phyloP scores from a whole-genome alignment of 2,888 invertebrate species.

The Euzophera pinguis region DNA sequence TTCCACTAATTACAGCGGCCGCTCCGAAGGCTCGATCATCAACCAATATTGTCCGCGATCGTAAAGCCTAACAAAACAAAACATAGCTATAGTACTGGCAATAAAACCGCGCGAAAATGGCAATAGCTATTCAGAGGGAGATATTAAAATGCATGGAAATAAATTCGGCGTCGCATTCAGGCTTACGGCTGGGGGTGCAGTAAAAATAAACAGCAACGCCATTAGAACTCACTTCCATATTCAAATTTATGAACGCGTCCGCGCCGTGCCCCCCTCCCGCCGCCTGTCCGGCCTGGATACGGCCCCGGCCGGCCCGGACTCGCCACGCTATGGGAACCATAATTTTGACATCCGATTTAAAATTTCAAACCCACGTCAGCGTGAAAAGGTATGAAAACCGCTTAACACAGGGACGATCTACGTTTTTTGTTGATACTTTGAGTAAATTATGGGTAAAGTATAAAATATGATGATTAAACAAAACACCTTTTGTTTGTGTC shows the following conservation, averaged over 20 bases:
- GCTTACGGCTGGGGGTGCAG: conserved; percentile 77
- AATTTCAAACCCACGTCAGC: conserved; percentile 51
- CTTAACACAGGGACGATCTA: conserved; percentile 9
- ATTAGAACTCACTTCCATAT: conserved; percentile 82
- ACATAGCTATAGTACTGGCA: conserved; percentile 61
- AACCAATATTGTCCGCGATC: conserved; percentile 62
- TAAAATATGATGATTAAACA: background rate
- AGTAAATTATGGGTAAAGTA: background rate
- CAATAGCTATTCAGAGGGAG: conserved; percentile 79
- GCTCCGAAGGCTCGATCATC: conserved; percentile 58
- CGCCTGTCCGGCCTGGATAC: conserved; percentile 30
- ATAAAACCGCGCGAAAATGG: conserved; percentile 78
- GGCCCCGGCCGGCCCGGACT: conserved; percentile 45
- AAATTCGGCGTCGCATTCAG: conserved; percentile 82
- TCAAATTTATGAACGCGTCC: conserved; percentile 78
- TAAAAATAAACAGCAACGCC: conserved; percentile 81
- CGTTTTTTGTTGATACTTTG: conserved; percentile 3
- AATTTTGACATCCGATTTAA: conserved; percentile 67
- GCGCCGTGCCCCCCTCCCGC: conserved; percentile 30
- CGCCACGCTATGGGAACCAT: conserved; percentile 54
- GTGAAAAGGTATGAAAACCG: conserved; percentile 9
- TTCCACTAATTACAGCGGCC: conserved; percentile 49
- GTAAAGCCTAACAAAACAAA: conserved; percentile 67
- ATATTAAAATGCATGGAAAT: conserved; percentile 81
- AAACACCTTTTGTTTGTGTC: too few relatives aligned